Conservation (phyloP, 2,113 vertebrate species). For the Semnornis frantzii region DNA sequence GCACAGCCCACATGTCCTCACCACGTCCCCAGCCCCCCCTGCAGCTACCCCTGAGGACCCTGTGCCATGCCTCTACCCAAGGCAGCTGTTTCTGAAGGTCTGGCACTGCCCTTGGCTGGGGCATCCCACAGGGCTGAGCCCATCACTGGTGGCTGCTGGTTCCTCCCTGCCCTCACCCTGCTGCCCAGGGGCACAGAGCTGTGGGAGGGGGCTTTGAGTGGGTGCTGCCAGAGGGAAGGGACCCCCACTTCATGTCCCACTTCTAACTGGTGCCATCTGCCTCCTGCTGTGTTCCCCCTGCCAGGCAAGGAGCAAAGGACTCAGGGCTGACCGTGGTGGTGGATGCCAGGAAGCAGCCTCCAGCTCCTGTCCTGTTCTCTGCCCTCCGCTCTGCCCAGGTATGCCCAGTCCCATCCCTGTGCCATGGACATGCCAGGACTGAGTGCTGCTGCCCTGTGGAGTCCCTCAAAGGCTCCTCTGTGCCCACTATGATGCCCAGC, state of each 20-base stretch:
- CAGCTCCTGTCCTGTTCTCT: constrained; percentile 70
- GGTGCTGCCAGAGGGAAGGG: not conserved
- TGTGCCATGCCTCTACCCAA: not conserved
- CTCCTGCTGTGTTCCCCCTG: not conserved
- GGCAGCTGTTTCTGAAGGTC: accelerated
- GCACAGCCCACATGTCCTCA: not conserved
- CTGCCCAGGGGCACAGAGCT: not conserved
- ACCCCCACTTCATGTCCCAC: not conserved
- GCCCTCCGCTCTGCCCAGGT: constrained; percentile 86
- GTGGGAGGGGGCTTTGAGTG: not conserved
- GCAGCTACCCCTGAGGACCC: accelerated
- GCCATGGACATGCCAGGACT: not conserved
- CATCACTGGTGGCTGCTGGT: not conserved
- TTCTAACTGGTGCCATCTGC: not conserved
- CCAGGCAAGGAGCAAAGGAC: constrained; percentile 79
- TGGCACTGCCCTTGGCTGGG: not conserved
- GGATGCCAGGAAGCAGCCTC: constrained; percentile 82
- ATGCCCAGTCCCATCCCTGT: accelerated
- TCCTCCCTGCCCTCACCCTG: not conserved
- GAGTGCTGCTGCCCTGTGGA: not conserved
- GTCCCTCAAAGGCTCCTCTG: not conserved
- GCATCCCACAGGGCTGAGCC: accelerated
- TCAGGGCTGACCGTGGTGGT: constrained; percentile 81
- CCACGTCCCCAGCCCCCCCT: accelerated
- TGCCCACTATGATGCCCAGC: accelerated